A percentile compares a stretch with the other conserved stretches of the same genome.
These are phyloP conservation scores for Rhamnusium bicolor DNA, from an alignment of 2,888 invertebrate species.

Conservation along the genomic window DNA sequence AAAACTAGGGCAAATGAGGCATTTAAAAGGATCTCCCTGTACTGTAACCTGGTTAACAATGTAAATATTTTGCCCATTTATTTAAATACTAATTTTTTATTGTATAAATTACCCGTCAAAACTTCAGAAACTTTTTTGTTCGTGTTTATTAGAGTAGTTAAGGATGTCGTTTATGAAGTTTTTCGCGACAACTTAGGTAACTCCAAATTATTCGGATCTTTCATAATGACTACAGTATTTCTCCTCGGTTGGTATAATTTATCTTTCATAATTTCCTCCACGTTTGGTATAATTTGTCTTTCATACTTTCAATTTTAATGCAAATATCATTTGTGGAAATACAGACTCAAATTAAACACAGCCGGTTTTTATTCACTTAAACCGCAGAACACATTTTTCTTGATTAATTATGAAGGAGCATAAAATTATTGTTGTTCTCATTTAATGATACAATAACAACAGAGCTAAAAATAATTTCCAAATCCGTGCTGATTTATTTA, in stretches of 20 bases:
- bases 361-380: conserved; percentile 23
- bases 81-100: too few species aligned
- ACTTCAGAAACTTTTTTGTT: background rate
- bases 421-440: conserved; percentile 12
- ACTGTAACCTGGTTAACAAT: too few species aligned
- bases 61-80: too few species aligned
- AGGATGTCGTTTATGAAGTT: conserved; percentile 16
- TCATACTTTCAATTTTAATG: conserved; percentile 18
- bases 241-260: conserved; percentile 12
- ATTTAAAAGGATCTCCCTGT: too few species aligned
- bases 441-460: background rate
- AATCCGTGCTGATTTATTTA: conserved; percentile 5
- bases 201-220: background rate
- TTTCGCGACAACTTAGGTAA: conserved; percentile 2
- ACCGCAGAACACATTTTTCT: conserved; percentile 21
- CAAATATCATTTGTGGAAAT: conserved; percentile 19
- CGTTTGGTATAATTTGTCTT: background rate
- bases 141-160: conserved; percentile 5
- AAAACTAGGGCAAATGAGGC: too few species aligned
- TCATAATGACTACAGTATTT: background rate
- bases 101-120: too few species aligned
- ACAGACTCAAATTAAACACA: background rate
- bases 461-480: conserved; percentile 11
- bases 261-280: background rate
- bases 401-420: conserved; percentile 16